These are phyloP conservation scores for Tanytarsus gracilentus DNA, from an alignment of 2,888 invertebrate species.

Conservation along the genomic window DNA sequence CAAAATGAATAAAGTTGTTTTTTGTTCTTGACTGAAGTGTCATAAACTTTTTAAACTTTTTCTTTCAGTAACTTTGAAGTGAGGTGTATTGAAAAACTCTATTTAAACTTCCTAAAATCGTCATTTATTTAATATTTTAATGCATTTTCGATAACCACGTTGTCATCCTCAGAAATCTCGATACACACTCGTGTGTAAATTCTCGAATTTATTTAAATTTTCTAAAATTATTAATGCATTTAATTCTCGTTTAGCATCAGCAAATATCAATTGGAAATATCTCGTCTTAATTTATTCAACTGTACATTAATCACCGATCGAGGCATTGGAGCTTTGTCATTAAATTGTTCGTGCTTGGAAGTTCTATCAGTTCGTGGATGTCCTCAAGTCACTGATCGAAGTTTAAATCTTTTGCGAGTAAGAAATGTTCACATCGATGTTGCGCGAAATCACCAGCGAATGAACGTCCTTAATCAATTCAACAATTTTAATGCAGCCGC, in stretches of 20 bases:
- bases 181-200: no score
- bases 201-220: no score
- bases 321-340: constrained; percentile 7
- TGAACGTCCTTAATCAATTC: neutral
- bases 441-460: neutral
- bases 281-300: neutral
- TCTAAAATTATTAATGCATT: no score
- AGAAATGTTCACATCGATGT: neutral
- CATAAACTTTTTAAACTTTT: no score
- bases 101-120: no score
- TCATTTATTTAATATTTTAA: no score
- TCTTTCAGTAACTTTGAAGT: no score
- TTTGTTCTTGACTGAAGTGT: no score
- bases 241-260: neutral
- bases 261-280: neutral
- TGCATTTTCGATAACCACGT: no score
- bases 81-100: no score
- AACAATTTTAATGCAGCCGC: neutral
- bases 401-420: neutral
- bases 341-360: constrained; percentile 8
- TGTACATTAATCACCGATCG: neutral
- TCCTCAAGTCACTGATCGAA: neutral
- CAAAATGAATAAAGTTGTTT: no score
- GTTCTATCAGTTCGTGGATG: neutral
- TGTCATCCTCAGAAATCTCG: no score